Percentiles rank a stretch among this genome's conserved stretches.
Evolutionary conservation across 2,113 vertebrate species (phyloP).

Genomic region (Pluvialis apricaria): DNA sequence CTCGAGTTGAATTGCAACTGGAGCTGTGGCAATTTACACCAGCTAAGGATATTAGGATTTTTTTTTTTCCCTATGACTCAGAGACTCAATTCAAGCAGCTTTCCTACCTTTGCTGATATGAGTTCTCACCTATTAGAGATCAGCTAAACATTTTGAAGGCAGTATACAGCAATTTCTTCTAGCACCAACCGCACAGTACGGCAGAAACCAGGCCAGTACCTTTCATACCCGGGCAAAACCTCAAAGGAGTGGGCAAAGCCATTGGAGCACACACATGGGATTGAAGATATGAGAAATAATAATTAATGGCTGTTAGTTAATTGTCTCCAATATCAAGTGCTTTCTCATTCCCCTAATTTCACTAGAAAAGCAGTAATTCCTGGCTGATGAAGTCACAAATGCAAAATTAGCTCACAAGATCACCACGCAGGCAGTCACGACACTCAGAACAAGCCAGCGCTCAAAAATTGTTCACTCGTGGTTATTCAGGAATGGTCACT

Average conservation of each 20-base stretch:
- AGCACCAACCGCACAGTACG: neutral
- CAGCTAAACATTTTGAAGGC: neutral
- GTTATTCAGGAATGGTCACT: neutral
- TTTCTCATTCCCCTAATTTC: neutral
- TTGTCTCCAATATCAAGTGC: no score
- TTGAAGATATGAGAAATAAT: neutral
- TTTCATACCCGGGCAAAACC: neutral
- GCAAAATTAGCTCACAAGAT: neutral
- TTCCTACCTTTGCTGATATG: neutral
- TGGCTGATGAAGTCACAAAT: neutral
- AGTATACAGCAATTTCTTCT: neutral
- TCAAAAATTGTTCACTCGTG: conserved; percentile 1
- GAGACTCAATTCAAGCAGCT: neutral
- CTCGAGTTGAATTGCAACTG: neutral
- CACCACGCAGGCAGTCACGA: neutral
- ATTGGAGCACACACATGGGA: accelerated
- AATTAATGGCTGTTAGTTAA: neutral
- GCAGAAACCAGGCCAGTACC: neutral
- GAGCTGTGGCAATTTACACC: neutral
- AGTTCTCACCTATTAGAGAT: neutral
- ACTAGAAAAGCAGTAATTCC: neutral
- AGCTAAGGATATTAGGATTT: neutral
- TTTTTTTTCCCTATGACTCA: neutral
- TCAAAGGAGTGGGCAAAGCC: neutral
- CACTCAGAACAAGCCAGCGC: neutral